A percentile compares a stretch with the other conserved stretches of the same genome.
phyloP scores from a whole-genome alignment of 2,888 invertebrate genomes.

The Microctonus brassicae region DNA sequence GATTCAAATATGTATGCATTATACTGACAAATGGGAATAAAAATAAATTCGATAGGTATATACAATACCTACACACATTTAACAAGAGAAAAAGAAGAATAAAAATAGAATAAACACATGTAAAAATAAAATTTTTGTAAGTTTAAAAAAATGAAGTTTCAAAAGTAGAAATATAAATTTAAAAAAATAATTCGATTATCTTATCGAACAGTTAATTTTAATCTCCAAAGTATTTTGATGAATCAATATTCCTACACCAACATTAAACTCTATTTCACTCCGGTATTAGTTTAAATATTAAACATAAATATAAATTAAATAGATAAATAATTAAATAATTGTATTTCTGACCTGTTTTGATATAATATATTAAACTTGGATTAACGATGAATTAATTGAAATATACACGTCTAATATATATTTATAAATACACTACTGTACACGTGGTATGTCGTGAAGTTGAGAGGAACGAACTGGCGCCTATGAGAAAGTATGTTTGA shows the following conservation, averaged over 20 bases:
- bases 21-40: background rate
- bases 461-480: conserved; percentile 16
- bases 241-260: too few relatives aligned
- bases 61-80: too few relatives aligned
- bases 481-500: conserved; percentile 1
- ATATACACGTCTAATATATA: background rate
- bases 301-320: too few relatives aligned
- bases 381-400: too few relatives aligned
- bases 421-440: background rate
- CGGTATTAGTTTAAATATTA: too few relatives aligned
- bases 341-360: background rate
- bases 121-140: background rate
- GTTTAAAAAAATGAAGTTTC: background rate
- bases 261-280: too few relatives aligned
- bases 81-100: background rate
- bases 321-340: too few relatives aligned
- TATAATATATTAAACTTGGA: too few relatives aligned
- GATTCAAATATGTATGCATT: background rate
- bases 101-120: background rate
- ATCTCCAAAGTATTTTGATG: background rate
- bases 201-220: background rate
- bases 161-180: background rate
- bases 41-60: background rate
- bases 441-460: conserved; percentile 12
- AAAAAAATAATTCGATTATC: background rate